A percentile compares a stretch with the other conserved stretches of the same genome.
Evolutionary conservation across 2,797 vertebrate genomes (phyloP).

Genomic region (Monodelphis domestica): DNA sequence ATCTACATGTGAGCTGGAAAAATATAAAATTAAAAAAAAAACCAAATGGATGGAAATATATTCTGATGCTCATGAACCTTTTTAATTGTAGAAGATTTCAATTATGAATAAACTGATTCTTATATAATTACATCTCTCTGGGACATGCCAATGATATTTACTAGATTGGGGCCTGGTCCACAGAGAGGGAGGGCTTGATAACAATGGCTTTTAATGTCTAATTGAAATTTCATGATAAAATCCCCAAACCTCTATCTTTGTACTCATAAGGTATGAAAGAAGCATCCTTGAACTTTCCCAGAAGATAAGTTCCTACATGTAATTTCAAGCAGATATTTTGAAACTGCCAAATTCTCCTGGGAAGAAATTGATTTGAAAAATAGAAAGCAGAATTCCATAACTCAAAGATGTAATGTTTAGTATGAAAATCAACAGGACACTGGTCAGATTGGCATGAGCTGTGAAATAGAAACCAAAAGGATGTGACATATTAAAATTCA

Average conservation of each 20-base stretch:
- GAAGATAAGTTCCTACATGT: background rate
- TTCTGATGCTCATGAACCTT: constrained; percentile 4
- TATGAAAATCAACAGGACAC: background rate
- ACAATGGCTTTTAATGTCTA: background rate
- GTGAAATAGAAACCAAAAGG: background rate
- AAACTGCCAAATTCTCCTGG: background rate
- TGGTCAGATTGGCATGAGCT: background rate
- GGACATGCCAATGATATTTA: background rate
- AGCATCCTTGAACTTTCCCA: constrained; percentile 9
- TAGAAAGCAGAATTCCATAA: constrained; percentile 9
- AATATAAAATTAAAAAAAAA: too few relatives aligned
- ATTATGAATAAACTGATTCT: constrained; percentile 15
- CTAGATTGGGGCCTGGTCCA: background rate
- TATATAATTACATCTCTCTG: background rate
- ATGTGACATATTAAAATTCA: background rate
- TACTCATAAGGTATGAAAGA: constrained; percentile 16
- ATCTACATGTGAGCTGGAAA: too few relatives aligned
- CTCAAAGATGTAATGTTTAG: background rate
- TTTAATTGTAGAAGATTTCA: background rate
- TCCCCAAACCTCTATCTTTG: background rate
- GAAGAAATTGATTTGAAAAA: constrained; percentile 12
- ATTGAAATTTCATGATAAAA: background rate
- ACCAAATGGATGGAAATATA: too few relatives aligned
- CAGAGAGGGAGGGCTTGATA: background rate
- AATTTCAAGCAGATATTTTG: background rate